These are phyloP conservation scores for Drosophila mettleri DNA, from an alignment of 2,888 invertebrate species.

Conservation along the genomic window DNA sequence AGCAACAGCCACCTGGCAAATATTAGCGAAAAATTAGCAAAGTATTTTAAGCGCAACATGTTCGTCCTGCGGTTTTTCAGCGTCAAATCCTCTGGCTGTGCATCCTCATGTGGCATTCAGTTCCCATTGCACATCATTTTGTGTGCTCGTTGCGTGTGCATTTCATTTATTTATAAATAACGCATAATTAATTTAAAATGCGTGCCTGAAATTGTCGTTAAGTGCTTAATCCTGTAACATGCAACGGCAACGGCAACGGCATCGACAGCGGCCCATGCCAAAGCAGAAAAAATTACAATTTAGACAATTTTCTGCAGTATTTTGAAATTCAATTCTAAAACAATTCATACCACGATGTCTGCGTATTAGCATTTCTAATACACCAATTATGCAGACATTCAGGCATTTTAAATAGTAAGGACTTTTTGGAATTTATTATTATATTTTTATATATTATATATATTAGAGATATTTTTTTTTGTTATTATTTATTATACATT, in stretches of 20 bases:
- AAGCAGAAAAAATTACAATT: not conserved
- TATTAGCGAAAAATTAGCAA: slow-evolving; percentile 81
- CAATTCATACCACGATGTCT: not conserved
- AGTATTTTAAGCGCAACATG: slow-evolving; percentile 77
- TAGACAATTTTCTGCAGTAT: slow-evolving; percentile 1
- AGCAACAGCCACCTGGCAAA: slow-evolving; percentile 65
- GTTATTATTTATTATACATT: too few relatives aligned
- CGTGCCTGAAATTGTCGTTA: slow-evolving; percentile 75
- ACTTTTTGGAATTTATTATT: too few relatives aligned
- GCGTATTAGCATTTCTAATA: slow-evolving; percentile 14
- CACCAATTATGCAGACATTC: not conserved
- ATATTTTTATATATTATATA: not conserved
- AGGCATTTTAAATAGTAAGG: not conserved
- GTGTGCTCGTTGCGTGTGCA: slow-evolving; percentile 59
- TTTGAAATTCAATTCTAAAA: slow-evolving; percentile 7
- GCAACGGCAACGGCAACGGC: slow-evolving; percentile 27
- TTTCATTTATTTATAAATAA: slow-evolving; percentile 78
- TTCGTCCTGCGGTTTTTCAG: slow-evolving; percentile 76
- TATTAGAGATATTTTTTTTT: not conserved
- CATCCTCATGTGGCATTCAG: slow-evolving; percentile 30
- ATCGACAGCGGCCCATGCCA: slow-evolving; percentile 37
- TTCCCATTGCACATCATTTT: slow-evolving; percentile 40
- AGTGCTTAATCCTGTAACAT: slow-evolving; percentile 78
- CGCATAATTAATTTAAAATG: slow-evolving; percentile 78
- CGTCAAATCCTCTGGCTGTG: slow-evolving; percentile 58